These are phyloP conservation scores for Eueides isabella DNA, from an alignment of 1,140 invertebrate genomes.

Conservation along the genomic window DNA sequence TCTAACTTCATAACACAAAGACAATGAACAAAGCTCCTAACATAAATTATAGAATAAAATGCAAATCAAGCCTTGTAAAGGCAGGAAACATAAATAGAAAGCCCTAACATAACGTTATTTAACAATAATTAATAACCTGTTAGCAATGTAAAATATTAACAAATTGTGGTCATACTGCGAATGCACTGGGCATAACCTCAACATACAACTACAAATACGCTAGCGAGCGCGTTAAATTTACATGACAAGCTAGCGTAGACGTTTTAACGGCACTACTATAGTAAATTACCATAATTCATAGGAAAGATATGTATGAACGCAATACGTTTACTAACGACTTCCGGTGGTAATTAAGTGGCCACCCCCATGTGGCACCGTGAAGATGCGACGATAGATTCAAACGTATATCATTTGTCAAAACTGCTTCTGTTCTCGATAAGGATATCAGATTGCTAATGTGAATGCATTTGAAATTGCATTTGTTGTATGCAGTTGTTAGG, in stretches of 20 bases:
- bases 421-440: slow-evolving; percentile 55
- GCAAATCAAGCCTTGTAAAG: slow-evolving; percentile 37
- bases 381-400: slow-evolving; percentile 59
- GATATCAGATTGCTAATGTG: slow-evolving; percentile 64
- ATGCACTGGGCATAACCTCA: neutral
- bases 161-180: slow-evolving; percentile 35
- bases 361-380: slow-evolving; percentile 51
- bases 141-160: slow-evolving; percentile 43
- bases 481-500: slow-evolving; percentile 23
- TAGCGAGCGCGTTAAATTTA: slow-evolving; percentile 9
- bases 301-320: slow-evolving; percentile 23
- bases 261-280: slow-evolving; percentile 10
- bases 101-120: slow-evolving; percentile 35
- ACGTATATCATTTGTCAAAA: slow-evolving; percentile 61
- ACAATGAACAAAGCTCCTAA: slow-evolving; percentile 28
- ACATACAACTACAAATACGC: neutral
- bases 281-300: neutral
- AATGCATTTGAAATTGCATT: slow-evolving; percentile 61
- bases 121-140: slow-evolving; percentile 49
- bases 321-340: slow-evolving; percentile 51
- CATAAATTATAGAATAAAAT: slow-evolving; percentile 33
- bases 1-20: neutral
- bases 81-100: slow-evolving; percentile 41
- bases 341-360: slow-evolving; percentile 56
- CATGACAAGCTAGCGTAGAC: slow-evolving; percentile 11